Evolutionary conservation across 2,888 invertebrate genomes (phyloP).

Genomic region (Conomelus anceps): DNA sequence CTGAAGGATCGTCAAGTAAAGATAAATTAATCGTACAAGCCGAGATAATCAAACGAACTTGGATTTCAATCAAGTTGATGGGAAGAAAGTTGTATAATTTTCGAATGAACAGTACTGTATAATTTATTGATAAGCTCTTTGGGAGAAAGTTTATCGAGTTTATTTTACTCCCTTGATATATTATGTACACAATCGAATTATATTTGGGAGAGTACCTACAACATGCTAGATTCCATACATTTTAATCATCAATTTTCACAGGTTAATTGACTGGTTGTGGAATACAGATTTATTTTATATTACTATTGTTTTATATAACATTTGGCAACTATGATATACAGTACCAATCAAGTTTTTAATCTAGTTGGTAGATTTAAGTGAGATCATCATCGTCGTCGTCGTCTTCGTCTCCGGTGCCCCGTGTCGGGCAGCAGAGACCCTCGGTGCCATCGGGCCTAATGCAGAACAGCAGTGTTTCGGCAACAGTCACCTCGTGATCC

Average conservation of each 20-base stretch:
- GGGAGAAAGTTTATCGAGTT: too few relatives aligned
- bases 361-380: not conserved
- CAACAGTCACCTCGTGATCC: conserved; percentile 69
- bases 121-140: too few relatives aligned
- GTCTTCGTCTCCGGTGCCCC: conserved; percentile 50
- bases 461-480: conserved; percentile 75
- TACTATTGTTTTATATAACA: not conserved
- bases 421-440: conserved; percentile 71
- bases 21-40: too few relatives aligned
- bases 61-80: too few relatives aligned
- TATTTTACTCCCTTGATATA: too few relatives aligned
- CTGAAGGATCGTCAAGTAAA: too few relatives aligned
- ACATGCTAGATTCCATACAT: not conserved
- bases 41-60: too few relatives aligned
- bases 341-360: too few relatives aligned
- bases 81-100: too few relatives aligned
- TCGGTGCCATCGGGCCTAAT: conserved; percentile 77
- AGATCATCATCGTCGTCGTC: conserved; percentile 39
- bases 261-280: not conserved
- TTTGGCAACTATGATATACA: not conserved
- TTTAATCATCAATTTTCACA: not conserved
- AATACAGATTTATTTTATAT: not conserved
- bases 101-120: too few relatives aligned
- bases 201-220: too few relatives aligned
- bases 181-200: too few relatives aligned